Conservation (phyloP, 2,888 invertebrate genomes). For the Dexiosoma caninum region DNA sequence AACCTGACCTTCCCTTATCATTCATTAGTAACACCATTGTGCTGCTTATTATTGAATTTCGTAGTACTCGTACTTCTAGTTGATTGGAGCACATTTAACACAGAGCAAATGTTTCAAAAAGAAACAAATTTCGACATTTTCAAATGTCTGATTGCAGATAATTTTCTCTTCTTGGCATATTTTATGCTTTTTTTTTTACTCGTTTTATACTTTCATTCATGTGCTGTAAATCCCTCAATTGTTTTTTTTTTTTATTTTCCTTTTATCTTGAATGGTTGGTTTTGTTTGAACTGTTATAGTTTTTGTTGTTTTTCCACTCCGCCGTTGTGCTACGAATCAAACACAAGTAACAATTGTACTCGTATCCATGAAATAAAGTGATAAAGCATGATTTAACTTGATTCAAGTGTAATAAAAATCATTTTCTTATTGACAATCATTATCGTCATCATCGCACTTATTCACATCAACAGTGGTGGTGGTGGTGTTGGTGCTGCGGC, state of each 20-base stretch:
- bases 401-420: constrained; percentile 48
- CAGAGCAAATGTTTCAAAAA: neutral
- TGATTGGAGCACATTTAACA: constrained; percentile 34
- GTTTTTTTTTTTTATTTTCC: neutral
- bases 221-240: constrained; percentile 28
- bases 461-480: neutral
- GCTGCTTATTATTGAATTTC: neutral
- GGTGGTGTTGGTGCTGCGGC: neutral
- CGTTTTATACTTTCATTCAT: neutral
- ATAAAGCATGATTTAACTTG: constrained; percentile 61
- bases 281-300: constrained; percentile 26
- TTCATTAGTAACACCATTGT: neutral
- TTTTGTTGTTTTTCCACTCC: constrained; percentile 10
- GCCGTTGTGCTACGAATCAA: neutral
- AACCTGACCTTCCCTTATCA: neutral
- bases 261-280: neutral
- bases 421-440: constrained; percentile 8
- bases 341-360: neutral
- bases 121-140: neutral
- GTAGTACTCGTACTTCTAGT: too few species aligned
- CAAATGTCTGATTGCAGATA: constrained; percentile 5
- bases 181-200: neutral
- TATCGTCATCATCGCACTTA: neutral
- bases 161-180: constrained; percentile 18
- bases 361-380: constrained; percentile 49